Evolutionary conservation across 2,113 vertebrate species (phyloP), one percentile per base, ranked within the genome.

Genomic region (Hemibagrus wyckioides): DNA sequence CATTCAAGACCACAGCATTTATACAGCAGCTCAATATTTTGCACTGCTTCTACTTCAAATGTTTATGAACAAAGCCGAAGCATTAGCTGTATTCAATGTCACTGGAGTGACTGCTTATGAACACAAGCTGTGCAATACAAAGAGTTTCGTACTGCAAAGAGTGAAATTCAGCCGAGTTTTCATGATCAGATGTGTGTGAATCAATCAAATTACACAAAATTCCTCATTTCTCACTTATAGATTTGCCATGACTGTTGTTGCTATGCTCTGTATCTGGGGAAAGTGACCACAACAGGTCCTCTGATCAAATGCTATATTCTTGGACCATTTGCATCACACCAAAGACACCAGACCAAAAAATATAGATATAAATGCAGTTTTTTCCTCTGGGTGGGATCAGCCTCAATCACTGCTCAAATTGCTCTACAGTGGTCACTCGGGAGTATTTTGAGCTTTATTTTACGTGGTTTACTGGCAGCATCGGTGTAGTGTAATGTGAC

Each of bases 31-130:
- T 39, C 36, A 0, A 59, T 30, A 44, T 44, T 56, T 57, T 85
- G 41, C 39, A 6, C 41, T 59, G 48, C 69, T 13, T 59, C 33
- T 8, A 59, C 28, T 76, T 59, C 11, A 28, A 75, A 28, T 44
- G 52, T 75, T 75, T 75, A 39, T 84, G 65, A 76, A 76, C 83
- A 85, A 76, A 30, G 23, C 69, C 50, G 76, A 17, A 76, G 56
- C 3, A 3, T 6, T 85, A 69, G 83, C 54, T 61, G 56, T n/a
- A 17, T 44, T 59, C 36, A 76, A 23, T 75, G 33, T n/a, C 39
- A 0, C n/a, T 52, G 48, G 44, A 19, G n/a, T 23, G 19, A 83
- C 44, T 33, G 61, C 61, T 33, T 57, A 28, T 11, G 23, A 63
- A 61, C 28, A n/a, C 80, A 82, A 48, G 28, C 41, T 44, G 17